These are phyloP conservation scores for Neodiprion pinetum DNA, from an alignment of 1,140 invertebrate species.

Conservation along the genomic window DNA sequence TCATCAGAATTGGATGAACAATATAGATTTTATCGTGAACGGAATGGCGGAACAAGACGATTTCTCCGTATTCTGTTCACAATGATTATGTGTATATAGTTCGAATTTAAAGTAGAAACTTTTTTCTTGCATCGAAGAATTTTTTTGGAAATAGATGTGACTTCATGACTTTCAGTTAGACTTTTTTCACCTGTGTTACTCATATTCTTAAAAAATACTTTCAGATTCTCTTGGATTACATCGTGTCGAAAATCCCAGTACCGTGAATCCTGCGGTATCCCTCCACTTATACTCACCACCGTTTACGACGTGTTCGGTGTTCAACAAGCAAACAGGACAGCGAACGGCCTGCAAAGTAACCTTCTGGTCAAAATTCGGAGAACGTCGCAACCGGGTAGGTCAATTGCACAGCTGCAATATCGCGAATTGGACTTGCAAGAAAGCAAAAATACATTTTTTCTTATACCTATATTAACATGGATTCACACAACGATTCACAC, in stretches of 20 bases:
- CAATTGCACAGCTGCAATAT: background rate
- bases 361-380: conserved; percentile 90
- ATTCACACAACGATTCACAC: conserved; percentile 6
- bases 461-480: conserved; percentile 13
- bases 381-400: conserved; percentile 65
- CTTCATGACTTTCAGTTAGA: too few relatives aligned
- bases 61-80: background rate
- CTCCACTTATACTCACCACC: conserved; percentile 97
- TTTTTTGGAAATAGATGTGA: too few relatives aligned
- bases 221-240: conserved; percentile 93
- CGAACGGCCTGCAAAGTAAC: conserved; percentile 74
- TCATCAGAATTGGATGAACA: too few relatives aligned
- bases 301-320: conserved; percentile 86
- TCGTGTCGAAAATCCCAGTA: conserved; percentile 93
- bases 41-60: too few relatives aligned
- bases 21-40: too few relatives aligned
- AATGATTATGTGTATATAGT: conserved; percentile 1
- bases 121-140: background rate
- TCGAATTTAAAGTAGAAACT: background rate
- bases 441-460: background rate
- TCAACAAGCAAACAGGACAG: conserved; percentile 90
- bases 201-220: conserved; percentile 24
- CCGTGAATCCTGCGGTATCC: conserved; percentile 86
- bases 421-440: conserved; percentile 7
- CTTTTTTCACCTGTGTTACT: background rate